A percentile compares a stretch with the other conserved stretches of the same genome.
Conservation (phyloP, 1,140 invertebrate species). For the Drosophila sulfurigaster region DNA sequence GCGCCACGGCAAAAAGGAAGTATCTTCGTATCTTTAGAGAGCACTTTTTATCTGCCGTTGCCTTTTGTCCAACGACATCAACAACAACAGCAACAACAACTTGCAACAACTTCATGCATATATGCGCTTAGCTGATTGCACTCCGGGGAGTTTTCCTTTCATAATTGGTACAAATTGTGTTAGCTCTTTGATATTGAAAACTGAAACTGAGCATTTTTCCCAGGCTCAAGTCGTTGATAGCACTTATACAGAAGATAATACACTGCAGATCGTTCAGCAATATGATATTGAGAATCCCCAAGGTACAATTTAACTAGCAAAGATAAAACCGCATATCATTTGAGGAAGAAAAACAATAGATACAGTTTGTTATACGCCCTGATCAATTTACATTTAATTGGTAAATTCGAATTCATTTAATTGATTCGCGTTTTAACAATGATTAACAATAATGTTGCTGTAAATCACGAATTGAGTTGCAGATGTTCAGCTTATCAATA, state of each 20-base stretch:
- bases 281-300: slow-evolving; percentile 6
- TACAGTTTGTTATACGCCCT: too few species aligned
- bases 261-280: background rate
- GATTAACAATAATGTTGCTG: too few species aligned
- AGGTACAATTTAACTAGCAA: background rate
- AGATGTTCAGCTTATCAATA: slow-evolving; percentile 26
- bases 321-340: background rate
- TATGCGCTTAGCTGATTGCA: slow-evolving; percentile 58
- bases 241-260: slow-evolving; percentile 1
- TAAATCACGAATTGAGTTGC: background rate
- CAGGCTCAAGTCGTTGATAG: slow-evolving; percentile 27
- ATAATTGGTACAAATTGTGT: slow-evolving; percentile 70
- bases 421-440: background rate
- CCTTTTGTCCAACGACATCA: slow-evolving; percentile 35
- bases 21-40: slow-evolving; percentile 51
- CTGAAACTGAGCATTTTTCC: slow-evolving; percentile 38
- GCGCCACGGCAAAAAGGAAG: slow-evolving; percentile 46
- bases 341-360: too few species aligned
- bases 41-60: slow-evolving; percentile 44
- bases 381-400: background rate
- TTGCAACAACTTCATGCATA: slow-evolving; percentile 10
- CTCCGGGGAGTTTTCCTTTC: slow-evolving; percentile 63
- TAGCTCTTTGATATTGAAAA: slow-evolving; percentile 23
- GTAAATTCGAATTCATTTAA: background rate
- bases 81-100: slow-evolving; percentile 8